Evolutionary conservation across 2,797 vertebrate genomes (phyloP), one percentile per base, ranked within the genome.

Genomic region (Silurus lanzhouensis): DNA sequence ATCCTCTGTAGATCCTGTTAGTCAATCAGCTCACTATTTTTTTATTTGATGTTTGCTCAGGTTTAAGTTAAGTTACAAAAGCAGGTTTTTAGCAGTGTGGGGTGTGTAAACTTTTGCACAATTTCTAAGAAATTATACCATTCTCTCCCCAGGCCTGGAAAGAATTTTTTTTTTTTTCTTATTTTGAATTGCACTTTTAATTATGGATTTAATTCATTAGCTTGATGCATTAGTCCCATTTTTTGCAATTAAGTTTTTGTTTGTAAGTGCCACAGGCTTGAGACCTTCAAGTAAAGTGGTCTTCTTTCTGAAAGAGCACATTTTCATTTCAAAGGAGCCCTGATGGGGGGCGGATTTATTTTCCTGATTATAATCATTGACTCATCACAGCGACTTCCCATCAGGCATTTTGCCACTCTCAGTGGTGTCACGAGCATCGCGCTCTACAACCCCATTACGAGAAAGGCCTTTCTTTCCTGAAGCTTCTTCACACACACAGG

Each of bases 321-420:
- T 85, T 85, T 85, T 74, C 78, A 85, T 85, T 81, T 85, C 57
- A 81, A 81, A 81, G 78, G 58, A 70, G 63, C 52, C 61, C 79
- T 75, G 78, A 85, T 81, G 84, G 84, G 15, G 48, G 38, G 46
- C 22, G 57, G 68, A 74, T 67, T 85, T 81, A 85, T 81, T 77
- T 81, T n/a, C 61, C 84, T 81, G 84, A 85, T 81, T 85, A 81
- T 81, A 81, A 74, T 81, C 63, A 81, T 63, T 81, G 78, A 81
- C 67, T 81, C 77, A 81, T 72, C 77, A 75, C 68, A 66, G 68
- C 31, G 44, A 81, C 57, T 81, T 85, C 68, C 84, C 84, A 66
- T 81, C 67, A 72, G 68, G 31, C 46, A 17, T 80, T 72, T 83
- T 58, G 38, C 66, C 57, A 38, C 77, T 25, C 38, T 61, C 38